Evolutionary conservation across 2,113 vertebrate species (phyloP).

Genomic region (Burhinus oedicnemus): DNA sequence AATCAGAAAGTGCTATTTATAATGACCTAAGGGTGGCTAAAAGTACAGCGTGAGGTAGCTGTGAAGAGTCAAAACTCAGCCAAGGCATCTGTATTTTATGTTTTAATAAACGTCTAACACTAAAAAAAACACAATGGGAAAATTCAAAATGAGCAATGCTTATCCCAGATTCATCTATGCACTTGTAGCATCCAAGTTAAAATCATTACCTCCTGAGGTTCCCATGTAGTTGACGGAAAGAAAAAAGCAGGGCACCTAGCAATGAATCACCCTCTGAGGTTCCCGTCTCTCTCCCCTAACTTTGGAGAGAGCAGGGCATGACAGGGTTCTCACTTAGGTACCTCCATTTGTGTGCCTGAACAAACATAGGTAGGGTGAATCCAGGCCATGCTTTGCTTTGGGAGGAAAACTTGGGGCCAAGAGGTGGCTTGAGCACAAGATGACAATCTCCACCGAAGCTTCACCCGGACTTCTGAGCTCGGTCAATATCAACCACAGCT

Average conservation of each 20-base stretch:
- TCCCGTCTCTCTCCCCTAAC: background rate
- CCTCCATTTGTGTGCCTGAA: background rate
- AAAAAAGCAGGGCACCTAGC: background rate
- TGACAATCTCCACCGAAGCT: background rate
- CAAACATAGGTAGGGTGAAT: background rate
- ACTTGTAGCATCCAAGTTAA: background rate
- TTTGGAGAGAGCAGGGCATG: background rate
- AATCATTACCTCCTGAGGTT: background rate
- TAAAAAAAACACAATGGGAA: background rate
- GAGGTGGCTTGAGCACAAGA: background rate
- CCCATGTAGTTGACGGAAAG: background rate
- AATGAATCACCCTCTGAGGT: background rate
- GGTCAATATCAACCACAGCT: background rate
- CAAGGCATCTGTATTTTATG: conserved; percentile 24
- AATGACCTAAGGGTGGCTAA: background rate
- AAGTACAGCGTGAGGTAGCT: background rate
- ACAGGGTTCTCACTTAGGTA: background rate
- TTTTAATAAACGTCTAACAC: background rate
- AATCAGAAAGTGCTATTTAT: background rate
- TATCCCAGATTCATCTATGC: background rate
- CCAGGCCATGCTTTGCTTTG: background rate
- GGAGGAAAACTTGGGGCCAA: background rate
- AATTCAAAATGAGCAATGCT: background rate
- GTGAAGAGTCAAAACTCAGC: conserved; percentile 12
- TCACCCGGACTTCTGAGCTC: background rate